Conservation (phyloP, 2,113 vertebrate species). For the Lophius piscatorius region DNA sequence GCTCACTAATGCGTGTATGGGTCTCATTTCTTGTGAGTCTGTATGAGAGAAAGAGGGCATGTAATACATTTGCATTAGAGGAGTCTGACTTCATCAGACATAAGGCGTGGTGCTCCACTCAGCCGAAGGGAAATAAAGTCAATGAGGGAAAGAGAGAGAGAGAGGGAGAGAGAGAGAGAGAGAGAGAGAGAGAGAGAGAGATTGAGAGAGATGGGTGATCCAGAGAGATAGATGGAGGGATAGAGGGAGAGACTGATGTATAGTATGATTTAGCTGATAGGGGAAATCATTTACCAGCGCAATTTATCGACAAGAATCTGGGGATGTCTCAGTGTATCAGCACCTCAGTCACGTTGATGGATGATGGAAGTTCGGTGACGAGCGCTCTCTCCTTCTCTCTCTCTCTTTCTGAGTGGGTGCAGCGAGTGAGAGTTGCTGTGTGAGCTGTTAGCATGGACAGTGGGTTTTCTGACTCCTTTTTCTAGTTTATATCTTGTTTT, state of each 20-base stretch:
- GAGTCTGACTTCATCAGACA: conserved; percentile 36
- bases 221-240: conserved; percentile 47
- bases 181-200: not conserved
- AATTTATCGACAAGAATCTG: conserved; percentile 82
- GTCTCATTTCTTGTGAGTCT: no score
- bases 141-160: conserved; percentile 23
- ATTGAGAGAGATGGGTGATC: no score
- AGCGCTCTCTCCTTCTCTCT: conserved; percentile 35
- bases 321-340: conserved; percentile 77
- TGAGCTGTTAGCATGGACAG: no score
- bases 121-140: conserved; percentile 45
- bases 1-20: no score
- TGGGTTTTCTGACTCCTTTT: no score
- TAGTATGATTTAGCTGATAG: conserved; percentile 78
- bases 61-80: no score
- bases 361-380: conserved; percentile 71
- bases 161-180: conserved; percentile 5
- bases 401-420: conserved; percentile 33
- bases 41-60: not conserved
- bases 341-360: conserved; percentile 76
- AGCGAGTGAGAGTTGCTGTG: no score
- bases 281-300: conserved; percentile 78
- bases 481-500: no score
- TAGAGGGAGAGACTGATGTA: conserved; percentile 40
- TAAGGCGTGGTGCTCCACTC: conserved; percentile 27